Percentiles rank a stretch among this genome's conserved stretches.
These are phyloP conservation scores for Mus caroli DNA, from an alignment of 2,797 vertebrate species.

Conservation along the genomic window DNA sequence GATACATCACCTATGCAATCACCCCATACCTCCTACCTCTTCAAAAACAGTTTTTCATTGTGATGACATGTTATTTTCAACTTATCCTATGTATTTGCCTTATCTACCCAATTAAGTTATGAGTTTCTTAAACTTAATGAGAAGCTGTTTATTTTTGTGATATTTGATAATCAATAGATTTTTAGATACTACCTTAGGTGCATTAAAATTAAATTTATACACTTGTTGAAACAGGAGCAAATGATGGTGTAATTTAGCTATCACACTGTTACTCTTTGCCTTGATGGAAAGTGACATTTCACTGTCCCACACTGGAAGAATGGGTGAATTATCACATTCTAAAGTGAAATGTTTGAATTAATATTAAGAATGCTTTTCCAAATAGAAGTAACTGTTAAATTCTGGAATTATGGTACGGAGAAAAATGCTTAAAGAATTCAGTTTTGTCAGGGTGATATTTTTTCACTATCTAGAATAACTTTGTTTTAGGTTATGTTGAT, in stretches of 20 bases:
- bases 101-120: slow-evolving; percentile 11
- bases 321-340: background rate
- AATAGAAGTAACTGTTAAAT: background rate
- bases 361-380: background rate
- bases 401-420: background rate
- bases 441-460: background rate
- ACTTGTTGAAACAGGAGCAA: background rate
- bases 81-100: slow-evolving; percentile 11
- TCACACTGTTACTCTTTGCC: background rate
- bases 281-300: background rate
- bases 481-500: background rate
- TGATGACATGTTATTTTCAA: background rate
- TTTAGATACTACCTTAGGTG: slow-evolving; percentile 12
- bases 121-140: background rate
- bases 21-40: background rate
- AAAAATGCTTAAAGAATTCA: background rate
- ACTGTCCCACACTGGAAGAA: background rate
- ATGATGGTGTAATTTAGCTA: slow-evolving; percentile 38
- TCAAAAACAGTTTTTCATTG: background rate
- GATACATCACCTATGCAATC: background rate
- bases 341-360: slow-evolving; percentile 21
- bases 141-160: background rate
- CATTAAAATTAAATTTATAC: slow-evolving; percentile 1
- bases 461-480: slow-evolving; percentile 4
- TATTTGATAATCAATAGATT: slow-evolving; percentile 25